Conservation (phyloP, 2,888 invertebrate species). For the Pyrocoelia pectoralis region DNA sequence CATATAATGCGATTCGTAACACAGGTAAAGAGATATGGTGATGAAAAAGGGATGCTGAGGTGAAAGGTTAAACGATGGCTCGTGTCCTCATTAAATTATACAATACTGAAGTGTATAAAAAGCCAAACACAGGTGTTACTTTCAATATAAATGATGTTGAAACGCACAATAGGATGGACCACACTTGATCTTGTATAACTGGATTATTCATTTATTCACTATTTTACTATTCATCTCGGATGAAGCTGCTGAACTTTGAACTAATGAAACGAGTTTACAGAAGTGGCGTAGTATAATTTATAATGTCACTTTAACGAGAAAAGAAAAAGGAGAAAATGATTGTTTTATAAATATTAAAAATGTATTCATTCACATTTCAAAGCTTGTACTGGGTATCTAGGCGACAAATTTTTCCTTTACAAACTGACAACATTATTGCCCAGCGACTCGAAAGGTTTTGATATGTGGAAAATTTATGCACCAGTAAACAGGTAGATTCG, state of each 20-base stretch:
- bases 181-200: constrained; percentile 22
- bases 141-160: constrained; percentile 16
- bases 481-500: constrained; percentile 41
- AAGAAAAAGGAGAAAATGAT: neutral
- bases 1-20: neutral
- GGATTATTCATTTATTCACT: constrained; percentile 10
- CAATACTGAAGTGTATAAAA: constrained; percentile 1
- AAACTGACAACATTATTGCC: constrained; percentile 45
- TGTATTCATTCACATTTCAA: constrained; percentile 19
- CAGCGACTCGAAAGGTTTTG: constrained; percentile 47
- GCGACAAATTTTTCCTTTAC: constrained; percentile 41
- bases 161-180: constrained; percentile 29
- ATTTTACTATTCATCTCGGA: neutral
- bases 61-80: constrained; percentile 24
- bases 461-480: constrained; percentile 48
- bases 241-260: neutral
- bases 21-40: neutral
- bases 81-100: constrained; percentile 17
- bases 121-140: constrained; percentile 12
- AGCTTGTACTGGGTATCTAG: constrained; percentile 20
- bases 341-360: constrained; percentile 5
- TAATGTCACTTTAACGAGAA: neutral
- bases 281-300: neutral
- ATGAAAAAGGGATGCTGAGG: constrained; percentile 3
- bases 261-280: neutral